These are phyloP conservation scores for Tyria jacobaeae DNA, from an alignment of 2,888 invertebrate genomes.

Conservation along the genomic window DNA sequence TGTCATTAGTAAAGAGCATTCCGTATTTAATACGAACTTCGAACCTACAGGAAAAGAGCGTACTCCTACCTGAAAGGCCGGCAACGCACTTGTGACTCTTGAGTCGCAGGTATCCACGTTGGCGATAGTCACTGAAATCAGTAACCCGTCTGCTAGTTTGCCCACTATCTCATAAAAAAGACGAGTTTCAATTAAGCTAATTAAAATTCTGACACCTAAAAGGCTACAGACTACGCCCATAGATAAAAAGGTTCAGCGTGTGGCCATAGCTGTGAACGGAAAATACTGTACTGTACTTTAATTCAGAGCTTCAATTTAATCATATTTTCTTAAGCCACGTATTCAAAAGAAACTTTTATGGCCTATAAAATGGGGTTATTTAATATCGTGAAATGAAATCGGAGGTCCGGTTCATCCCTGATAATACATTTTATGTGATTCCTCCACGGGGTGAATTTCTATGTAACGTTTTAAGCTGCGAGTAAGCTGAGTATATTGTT, in stretches of 20 bases:
- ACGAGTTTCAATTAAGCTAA: background rate
- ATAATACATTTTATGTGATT: constrained; percentile 72
- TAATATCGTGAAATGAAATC: constrained; percentile 70
- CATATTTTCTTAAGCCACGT: constrained; percentile 45
- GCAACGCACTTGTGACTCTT: too few species aligned
- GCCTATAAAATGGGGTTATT: constrained; percentile 72
- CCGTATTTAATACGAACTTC: too few species aligned
- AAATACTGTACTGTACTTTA: constrained; percentile 4
- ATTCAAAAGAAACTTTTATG: constrained; percentile 73
- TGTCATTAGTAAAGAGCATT: too few species aligned
- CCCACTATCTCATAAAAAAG: too few species aligned
- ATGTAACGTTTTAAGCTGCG: constrained; percentile 63
- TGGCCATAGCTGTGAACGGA: background rate
- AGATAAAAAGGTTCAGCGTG: background rate
- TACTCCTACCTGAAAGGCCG: too few species aligned
- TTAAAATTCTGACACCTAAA: background rate
- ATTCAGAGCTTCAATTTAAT: constrained; percentile 37
- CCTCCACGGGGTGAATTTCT: constrained; percentile 64
- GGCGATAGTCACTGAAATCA: too few species aligned
- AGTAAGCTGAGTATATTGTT: constrained; percentile 17
- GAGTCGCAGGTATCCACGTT: too few species aligned
- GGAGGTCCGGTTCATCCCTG: constrained; percentile 61
- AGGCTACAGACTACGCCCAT: too few species aligned
- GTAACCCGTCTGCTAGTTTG: too few species aligned
- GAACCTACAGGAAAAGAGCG: too few species aligned